Base-by-base conservation (phyloP, 2,113 vertebrate species). In the Galemys pyrenaicus region DNA sequence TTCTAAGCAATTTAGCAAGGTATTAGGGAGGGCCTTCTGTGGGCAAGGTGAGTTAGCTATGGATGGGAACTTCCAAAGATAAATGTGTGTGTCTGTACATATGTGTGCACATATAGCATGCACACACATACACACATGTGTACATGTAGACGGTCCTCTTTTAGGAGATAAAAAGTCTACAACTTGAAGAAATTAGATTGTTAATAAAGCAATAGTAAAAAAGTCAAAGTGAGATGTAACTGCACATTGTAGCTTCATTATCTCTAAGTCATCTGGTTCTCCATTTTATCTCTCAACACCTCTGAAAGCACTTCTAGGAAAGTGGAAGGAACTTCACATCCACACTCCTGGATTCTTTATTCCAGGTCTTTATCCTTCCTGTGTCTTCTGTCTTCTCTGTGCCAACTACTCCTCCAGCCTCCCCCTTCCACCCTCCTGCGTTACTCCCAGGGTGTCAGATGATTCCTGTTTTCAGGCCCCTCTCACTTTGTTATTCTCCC, bases 161-260 rank as follows among this genome's bases (percentile, higher is more conserved):
- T 94, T 51, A 79, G 65, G 22, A 67, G 44, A 32, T 70, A 46
- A 84, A 85, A 67, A 56, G 24, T 54, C 60, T 77, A 68, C 17
- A 35, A 8, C 60, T n/a, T 70, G 28, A 68, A 65, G 37, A 83
- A 71, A 71, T 87, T n/a, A 49, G 44, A 49, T n/a, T 84, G 28
- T 28, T 88, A 37, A 51, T 73, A 51, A 56, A 84, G 30, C 64
- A 79, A 74, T 79, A 41, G 35, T 37, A 67, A 83, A 89, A n/a
- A 88, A 37, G 51, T 84, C 2, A 32, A 83, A 79, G n/a, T 15
- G 20, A 88, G 58, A 0, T 54, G 10, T 19, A 54, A 68, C 20
- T 79, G 11, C 3, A 74, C 22, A 84, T 13, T 32, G 15, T 11
- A n/a, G 37, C 46, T 56, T 64, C 4, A 1, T 22, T 35, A 24